phyloP scores from a whole-genome alignment of 2,888 invertebrate species.

The Ischnus inquisitorius region DNA sequence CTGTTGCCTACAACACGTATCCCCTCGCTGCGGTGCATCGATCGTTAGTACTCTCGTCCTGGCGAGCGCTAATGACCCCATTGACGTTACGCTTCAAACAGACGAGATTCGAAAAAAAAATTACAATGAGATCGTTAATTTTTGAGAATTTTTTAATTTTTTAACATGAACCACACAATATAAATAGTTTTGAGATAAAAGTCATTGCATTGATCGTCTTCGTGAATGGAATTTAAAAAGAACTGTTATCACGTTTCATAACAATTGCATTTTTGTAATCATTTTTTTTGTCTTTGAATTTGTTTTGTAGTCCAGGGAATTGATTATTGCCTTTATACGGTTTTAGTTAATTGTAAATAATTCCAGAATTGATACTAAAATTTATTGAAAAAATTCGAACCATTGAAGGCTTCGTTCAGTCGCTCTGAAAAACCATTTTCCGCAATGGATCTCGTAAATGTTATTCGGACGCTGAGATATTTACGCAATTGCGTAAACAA shows the following conservation, averaged over 20 bases:
- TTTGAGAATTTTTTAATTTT: neutral
- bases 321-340: neutral
- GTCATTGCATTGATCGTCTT: too few species aligned
- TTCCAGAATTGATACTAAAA: neutral
- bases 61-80: constrained; percentile 39
- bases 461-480: neutral
- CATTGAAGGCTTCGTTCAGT: too few species aligned
- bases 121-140: neutral
- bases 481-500: constrained; percentile 33
- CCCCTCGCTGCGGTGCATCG: constrained; percentile 43
- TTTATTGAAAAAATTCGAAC: too few species aligned
- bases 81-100: constrained; percentile 8
- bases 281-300: too few species aligned
- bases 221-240: too few species aligned
- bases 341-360: neutral
- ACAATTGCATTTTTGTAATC: neutral
- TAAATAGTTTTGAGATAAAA: neutral
- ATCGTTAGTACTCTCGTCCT: constrained; percentile 36
- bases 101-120: neutral
- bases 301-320: neutral
- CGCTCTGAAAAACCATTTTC: neutral
- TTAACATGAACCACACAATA: neutral
- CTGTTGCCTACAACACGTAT: neutral
- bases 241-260: too few species aligned
- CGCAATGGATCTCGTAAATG: neutral